Evolutionary conservation across 92 coral and sea anemone species (phyloP).

Genomic region (Porites divaricata): DNA sequence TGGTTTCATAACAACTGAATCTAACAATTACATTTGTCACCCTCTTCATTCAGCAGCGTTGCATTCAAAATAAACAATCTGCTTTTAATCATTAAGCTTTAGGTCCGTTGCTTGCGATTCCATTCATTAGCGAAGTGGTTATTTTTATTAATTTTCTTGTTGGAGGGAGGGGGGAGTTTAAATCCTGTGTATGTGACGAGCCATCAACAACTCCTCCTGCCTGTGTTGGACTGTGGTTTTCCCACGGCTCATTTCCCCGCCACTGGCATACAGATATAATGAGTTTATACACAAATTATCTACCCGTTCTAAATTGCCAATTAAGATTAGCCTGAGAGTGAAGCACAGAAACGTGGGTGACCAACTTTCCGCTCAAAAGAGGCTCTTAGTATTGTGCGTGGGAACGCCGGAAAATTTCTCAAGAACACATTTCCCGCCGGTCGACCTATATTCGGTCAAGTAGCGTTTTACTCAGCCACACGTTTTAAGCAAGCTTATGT

Average conservation of each 20-base stretch:
- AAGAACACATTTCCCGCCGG: constrained; percentile 5
- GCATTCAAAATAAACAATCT: not conserved
- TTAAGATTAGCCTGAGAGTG: constrained; percentile 26
- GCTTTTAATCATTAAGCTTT: not conserved
- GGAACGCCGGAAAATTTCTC: constrained; percentile 14
- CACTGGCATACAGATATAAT: constrained; percentile 12
- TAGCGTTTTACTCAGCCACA: not conserved
- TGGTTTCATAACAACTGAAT: not conserved
- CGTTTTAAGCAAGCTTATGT: not conserved
- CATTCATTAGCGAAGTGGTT: not conserved
- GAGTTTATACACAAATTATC: constrained; percentile 12
- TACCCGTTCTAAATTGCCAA: constrained; percentile 18
- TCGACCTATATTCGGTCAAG: not conserved
- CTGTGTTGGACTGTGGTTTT: constrained; percentile 21
- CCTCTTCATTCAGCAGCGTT: not conserved
- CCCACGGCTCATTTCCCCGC: constrained; percentile 37
- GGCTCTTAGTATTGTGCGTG: constrained; percentile 44
- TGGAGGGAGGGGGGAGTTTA: not conserved
- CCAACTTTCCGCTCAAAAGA: constrained; percentile 38
- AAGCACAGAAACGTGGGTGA: not conserved
- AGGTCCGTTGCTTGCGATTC: not conserved
- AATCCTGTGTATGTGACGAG: not conserved
- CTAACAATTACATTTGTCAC: not conserved
- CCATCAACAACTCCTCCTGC: not conserved
- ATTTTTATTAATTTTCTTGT: not conserved